Conservation (phyloP, 35 echinoderm and acorn worm species). For the Diadema setosum region DNA sequence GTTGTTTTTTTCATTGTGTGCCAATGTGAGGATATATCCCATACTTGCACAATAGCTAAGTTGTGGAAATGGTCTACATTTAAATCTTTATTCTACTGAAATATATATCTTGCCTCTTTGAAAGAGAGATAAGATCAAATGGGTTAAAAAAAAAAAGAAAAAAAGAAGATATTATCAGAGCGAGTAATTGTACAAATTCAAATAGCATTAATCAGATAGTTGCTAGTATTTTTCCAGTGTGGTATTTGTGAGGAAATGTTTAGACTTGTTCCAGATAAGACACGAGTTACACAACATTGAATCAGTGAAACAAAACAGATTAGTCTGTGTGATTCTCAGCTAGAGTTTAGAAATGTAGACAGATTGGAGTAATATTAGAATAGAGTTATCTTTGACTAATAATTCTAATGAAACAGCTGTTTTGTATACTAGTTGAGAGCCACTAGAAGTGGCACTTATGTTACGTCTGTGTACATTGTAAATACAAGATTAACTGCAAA, state of each 20-base stretch:
- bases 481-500: background rate
- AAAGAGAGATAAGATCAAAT: no score
- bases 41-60: no score
- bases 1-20: no score
- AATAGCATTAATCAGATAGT: background rate
- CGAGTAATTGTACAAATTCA: background rate
- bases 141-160: background rate
- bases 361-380: background rate
- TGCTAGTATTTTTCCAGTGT: constrained; percentile 30
- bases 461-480: constrained; percentile 15
- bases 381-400: background rate
- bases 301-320: background rate
- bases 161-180: background rate
- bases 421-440: constrained; percentile 17
- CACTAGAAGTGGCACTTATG: constrained; percentile 11
- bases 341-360: background rate
- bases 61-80: no score
- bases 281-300: no score
- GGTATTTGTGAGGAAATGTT: constrained; percentile 4
- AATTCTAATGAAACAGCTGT: constrained; percentile 16
- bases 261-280: no score
- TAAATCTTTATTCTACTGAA: background rate
- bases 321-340: background rate
- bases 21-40: no score
- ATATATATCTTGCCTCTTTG: constrained; percentile 7